A percentile compares a stretch with the other conserved stretches of the same genome.
Conservation (phyloP, 2,113 vertebrate species). For the Jaculus jaculus region DNA sequence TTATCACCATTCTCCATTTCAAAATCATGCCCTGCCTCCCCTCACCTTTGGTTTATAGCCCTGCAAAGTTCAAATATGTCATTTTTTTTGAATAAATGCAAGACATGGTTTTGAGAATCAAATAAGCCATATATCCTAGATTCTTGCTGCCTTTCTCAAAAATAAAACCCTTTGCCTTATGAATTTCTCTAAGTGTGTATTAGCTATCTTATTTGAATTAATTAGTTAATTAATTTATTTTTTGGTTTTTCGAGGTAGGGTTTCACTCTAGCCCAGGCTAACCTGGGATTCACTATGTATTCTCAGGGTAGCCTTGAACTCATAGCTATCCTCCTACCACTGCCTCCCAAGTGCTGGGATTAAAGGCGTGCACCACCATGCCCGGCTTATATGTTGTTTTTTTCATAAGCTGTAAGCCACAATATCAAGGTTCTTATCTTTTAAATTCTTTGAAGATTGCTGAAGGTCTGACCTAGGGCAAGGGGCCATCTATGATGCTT, state of each 20-base stretch:
- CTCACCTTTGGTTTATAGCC: background rate
- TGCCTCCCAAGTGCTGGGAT: too few species aligned
- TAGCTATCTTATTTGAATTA: background rate
- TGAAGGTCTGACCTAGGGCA: conserved; percentile 28
- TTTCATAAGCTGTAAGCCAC: background rate
- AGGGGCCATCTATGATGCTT: background rate
- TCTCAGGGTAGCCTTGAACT: too few species aligned
- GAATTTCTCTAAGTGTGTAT: background rate
- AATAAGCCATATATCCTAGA: background rate
- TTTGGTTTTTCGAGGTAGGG: too few species aligned
- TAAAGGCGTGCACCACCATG: too few species aligned
- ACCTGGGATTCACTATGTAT: too few species aligned
- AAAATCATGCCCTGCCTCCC: background rate
- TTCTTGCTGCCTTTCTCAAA: background rate
- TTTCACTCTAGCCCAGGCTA: too few species aligned
- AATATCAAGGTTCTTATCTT: conserved; percentile 27
- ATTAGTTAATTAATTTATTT: too few species aligned
- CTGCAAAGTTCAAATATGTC: background rate
- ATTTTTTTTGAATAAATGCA: conserved; percentile 19
- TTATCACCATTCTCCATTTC: conserved; percentile 44
- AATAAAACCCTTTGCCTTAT: background rate
- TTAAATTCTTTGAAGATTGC: conserved; percentile 20
- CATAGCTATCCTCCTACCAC: too few species aligned
- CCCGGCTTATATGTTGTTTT: background rate
- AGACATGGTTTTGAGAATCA: conserved; percentile 8